Conservation (phyloP, 2,888 invertebrate species). For the Synanthedon myopaeformis region DNA sequence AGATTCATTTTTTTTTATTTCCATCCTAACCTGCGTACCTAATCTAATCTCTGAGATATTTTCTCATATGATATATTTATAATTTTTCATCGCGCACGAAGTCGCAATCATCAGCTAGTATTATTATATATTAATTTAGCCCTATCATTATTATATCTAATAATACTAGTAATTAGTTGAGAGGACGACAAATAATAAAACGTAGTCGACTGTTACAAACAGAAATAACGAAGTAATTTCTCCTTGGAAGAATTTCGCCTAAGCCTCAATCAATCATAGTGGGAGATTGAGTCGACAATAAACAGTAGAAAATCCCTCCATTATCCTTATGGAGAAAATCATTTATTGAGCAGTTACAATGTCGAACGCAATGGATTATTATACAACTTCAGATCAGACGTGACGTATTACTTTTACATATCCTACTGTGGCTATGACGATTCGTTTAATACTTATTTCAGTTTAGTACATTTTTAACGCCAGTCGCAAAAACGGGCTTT, state of each 20-base stretch:
- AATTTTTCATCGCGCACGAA: no score
- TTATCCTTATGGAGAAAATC: constrained; percentile 42
- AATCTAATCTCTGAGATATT: no score
- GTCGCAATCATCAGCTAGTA: no score
- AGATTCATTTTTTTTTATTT: no score
- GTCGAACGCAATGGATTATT: constrained; percentile 33
- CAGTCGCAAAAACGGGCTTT: no score
- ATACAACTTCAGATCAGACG: constrained; percentile 18
- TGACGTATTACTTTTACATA: constrained; percentile 22
- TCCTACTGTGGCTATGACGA: constrained; percentile 6
- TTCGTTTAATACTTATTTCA: not conserved
- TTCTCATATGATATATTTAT: no score
- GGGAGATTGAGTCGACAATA: constrained; percentile 45
- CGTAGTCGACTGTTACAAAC: constrained; percentile 1
- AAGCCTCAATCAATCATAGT: constrained; percentile 53
- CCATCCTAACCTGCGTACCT: no score
- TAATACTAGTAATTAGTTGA: no score
- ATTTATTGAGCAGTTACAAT: constrained; percentile 40
- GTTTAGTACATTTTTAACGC: no score
- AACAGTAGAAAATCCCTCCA: constrained; percentile 42
- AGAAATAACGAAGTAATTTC: constrained; percentile 41
- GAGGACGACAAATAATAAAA: no score
- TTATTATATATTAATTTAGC: no score
- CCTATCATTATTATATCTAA: no score
- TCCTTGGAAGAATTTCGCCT: constrained; percentile 43